Conservation (phyloP, 1,140 invertebrate species). For the Dendroctonus valens region DNA sequence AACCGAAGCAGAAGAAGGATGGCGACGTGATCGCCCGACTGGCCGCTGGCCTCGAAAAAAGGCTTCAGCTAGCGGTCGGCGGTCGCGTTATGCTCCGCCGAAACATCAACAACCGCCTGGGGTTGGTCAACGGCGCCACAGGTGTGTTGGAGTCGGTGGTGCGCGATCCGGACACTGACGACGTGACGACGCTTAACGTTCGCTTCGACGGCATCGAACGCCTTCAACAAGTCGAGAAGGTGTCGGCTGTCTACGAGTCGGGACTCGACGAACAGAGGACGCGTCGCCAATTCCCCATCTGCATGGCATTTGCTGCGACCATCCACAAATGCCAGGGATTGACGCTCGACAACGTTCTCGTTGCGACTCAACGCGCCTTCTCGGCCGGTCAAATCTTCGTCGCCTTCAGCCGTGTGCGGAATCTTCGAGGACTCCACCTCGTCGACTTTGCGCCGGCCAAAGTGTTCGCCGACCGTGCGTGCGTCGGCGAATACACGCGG, state of each 20-base stretch:
- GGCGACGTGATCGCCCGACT: too few relatives aligned
- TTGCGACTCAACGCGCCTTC: not conserved
- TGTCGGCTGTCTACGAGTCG: not conserved
- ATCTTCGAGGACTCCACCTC: not conserved
- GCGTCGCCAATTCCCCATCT: not conserved
- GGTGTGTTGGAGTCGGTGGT: not conserved
- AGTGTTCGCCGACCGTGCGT: too few relatives aligned
- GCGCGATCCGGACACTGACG: not conserved
- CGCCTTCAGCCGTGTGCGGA: not conserved
- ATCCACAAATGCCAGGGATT: slow-evolving; percentile 1
- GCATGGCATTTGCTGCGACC: not conserved
- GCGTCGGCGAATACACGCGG: too few relatives aligned
- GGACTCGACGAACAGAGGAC: not conserved
- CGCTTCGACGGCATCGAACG: too few relatives aligned
- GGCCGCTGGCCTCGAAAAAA: not conserved
- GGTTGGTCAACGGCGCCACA: not conserved
- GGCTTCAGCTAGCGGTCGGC: not conserved
- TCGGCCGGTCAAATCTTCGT: not conserved
- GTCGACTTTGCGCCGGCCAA: too few relatives aligned
- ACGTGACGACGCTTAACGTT: not conserved
- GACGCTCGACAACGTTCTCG: not conserved
- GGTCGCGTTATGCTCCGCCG: not conserved
- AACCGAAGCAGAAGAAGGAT: too few relatives aligned
- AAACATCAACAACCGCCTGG: not conserved
- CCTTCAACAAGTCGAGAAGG: not conserved